phyloP scores from a whole-genome alignment of 2,888 invertebrate species.

The Calameuta idolon region DNA sequence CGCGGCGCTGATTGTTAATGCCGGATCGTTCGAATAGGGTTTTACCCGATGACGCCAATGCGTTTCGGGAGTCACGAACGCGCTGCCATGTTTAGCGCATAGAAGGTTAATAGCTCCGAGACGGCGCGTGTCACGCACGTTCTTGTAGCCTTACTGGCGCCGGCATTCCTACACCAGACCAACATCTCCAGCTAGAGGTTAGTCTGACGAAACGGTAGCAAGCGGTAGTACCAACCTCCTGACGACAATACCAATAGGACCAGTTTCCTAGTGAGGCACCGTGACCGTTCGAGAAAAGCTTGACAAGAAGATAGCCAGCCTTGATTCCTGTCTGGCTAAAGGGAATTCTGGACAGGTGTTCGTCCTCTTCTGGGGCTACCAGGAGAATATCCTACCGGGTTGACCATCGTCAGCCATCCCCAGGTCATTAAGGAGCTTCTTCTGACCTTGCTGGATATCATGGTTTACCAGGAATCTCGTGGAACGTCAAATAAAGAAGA shows the following conservation, averaged over 20 bases:
- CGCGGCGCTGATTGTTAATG: background rate
- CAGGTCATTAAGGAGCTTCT: background rate
- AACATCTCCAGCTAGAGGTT: background rate
- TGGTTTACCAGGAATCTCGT: background rate
- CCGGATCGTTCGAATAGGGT: background rate
- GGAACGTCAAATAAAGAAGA: background rate
- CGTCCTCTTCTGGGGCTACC: background rate
- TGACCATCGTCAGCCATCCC: background rate
- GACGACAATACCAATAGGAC: conserved; percentile 28
- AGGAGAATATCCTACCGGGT: background rate
- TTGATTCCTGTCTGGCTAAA: background rate
- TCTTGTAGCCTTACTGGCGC: background rate
- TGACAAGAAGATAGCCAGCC: conserved; percentile 36
- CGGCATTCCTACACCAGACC: background rate
- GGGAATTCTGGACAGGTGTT: background rate
- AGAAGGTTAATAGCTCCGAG: background rate
- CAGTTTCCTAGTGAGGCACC: conserved; percentile 49
- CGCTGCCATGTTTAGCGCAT: background rate
- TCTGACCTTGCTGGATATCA: background rate
- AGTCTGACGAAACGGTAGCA: background rate
- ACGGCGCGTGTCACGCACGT: background rate
- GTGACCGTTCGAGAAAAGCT: conserved; percentile 45
- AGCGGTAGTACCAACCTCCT: background rate
- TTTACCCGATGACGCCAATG: background rate
- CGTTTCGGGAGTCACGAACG: background rate